These are phyloP conservation scores for Notothenia rossii DNA, from an alignment of 2,113 vertebrate genomes.

Conservation along the genomic window DNA sequence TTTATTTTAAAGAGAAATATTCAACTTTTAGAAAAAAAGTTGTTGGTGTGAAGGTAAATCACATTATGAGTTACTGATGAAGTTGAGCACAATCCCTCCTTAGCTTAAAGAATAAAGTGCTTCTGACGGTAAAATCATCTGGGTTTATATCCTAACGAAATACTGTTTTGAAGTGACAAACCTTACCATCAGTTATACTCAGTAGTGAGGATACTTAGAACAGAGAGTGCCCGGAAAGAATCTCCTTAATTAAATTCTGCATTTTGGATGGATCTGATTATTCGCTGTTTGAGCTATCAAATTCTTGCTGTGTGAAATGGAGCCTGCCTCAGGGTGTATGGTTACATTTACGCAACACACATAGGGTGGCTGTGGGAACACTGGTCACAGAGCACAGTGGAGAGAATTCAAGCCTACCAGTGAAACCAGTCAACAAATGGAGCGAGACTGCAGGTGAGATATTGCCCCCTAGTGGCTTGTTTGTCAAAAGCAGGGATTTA, in stretches of 20 bases:
- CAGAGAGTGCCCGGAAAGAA: conserved; percentile 30
- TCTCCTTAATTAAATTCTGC: conserved; percentile 46
- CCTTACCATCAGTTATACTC: neutral
- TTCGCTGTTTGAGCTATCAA: conserved; percentile 39
- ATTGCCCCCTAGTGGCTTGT: conserved; percentile 79
- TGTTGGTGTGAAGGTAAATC: conserved; percentile 31
- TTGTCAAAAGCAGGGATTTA: conserved; percentile 25
- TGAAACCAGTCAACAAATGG: conserved; percentile 34
- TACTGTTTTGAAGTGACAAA: neutral
- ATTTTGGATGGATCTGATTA: conserved; percentile 57
- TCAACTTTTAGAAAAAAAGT: neutral
- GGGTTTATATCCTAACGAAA: neutral
- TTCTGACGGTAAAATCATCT: neutral
- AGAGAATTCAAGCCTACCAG: conserved; percentile 30
- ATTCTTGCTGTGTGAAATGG: conserved; percentile 51
- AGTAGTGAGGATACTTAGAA: conserved; percentile 27
- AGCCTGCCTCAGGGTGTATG: conserved; percentile 46
- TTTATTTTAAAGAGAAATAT: conserved; percentile 36
- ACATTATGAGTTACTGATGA: conserved; percentile 25
- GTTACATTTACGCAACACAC: conserved; percentile 39
- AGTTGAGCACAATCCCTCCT: conserved; percentile 3
- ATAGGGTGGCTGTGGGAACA: conserved; percentile 39
- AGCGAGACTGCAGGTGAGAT: conserved; percentile 58
- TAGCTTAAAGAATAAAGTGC: conserved; percentile 2
- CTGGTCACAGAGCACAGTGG: conserved; percentile 44